phyloP scores from a whole-genome alignment of 1,140 invertebrate species.

The Proales similis region DNA sequence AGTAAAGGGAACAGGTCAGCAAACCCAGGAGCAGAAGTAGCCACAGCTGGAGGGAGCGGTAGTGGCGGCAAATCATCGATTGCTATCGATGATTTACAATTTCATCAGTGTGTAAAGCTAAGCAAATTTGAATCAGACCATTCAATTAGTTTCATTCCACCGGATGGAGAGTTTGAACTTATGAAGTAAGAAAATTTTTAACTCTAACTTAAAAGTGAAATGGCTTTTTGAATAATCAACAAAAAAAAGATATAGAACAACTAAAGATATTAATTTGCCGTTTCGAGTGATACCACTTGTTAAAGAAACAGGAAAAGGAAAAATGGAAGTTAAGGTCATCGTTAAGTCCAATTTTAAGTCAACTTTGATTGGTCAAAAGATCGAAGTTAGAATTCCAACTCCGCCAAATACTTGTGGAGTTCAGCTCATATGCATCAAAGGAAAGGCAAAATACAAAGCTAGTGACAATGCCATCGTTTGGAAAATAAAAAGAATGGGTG shows the following conservation, averaged over 20 bases:
- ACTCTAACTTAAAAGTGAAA: not conserved
- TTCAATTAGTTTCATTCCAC: constrained; percentile 98
- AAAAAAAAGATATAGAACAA: constrained; percentile 38
- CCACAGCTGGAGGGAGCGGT: not conserved
- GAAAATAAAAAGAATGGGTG: constrained; percentile 99
- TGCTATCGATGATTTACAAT: constrained; percentile 99
- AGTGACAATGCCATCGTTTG: constrained; percentile 99
- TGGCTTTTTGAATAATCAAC: constrained; percentile 13
- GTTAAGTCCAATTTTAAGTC: constrained; percentile 99
- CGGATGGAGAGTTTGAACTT: constrained; percentile 98
- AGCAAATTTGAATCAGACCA: constrained; percentile 99
- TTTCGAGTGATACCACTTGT: constrained; percentile 98
- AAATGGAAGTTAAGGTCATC: constrained; percentile 99
- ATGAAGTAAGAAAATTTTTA: constrained; percentile 70
- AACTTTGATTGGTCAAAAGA: constrained; percentile 93
- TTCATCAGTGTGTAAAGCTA: constrained; percentile 98
- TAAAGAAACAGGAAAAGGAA: constrained; percentile 90
- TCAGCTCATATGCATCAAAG: constrained; percentile 96
- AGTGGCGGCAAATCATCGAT: constrained; percentile 60
- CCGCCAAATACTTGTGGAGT: constrained; percentile 97
- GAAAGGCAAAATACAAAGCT: constrained; percentile 99
- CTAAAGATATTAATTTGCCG: constrained; percentile 90
- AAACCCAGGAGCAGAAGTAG: constrained; percentile 37
- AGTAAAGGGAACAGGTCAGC: constrained; percentile 71
- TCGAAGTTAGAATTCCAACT: constrained; percentile 97